These are phyloP conservation scores for Ceratina australensis DNA, from an alignment of 1,140 invertebrate genomes.

Conservation along the genomic window DNA sequence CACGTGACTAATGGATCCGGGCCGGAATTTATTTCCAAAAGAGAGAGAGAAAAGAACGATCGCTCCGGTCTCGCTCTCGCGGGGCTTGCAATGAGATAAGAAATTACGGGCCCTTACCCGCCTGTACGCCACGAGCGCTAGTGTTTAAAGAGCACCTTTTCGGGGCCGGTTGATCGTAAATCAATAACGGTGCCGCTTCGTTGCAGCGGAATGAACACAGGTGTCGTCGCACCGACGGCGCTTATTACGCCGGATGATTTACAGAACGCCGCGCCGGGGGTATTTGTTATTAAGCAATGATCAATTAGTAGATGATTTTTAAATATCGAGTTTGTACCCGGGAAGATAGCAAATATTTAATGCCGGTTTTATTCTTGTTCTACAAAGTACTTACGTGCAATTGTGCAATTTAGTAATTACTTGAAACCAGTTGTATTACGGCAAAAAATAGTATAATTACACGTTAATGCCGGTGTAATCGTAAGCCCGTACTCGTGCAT, in stretches of 20 bases:
- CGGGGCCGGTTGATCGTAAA: constrained; percentile 4
- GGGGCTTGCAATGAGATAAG: constrained; percentile 7
- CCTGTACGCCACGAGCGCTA: neutral
- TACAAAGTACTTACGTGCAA: no score
- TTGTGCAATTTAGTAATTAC: neutral
- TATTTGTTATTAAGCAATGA: neutral
- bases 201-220: neutral
- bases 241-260: neutral
- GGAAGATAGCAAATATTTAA: neutral
- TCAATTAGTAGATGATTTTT: neutral
- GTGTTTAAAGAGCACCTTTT: neutral
- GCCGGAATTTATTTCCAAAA: constrained; percentile 22
- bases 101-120: neutral
- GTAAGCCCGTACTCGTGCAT: neutral
- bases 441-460: neutral
- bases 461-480: neutral
- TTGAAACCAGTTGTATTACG: neutral
- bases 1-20: constrained; percentile 36
- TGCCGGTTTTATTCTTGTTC: no score
- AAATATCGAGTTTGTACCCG: neutral
- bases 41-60: neutral
- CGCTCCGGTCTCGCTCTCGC: neutral
- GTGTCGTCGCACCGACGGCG: neutral
- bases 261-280: neutral
- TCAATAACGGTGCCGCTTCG: neutral